Base-by-base conservation (phyloP, 2,888 invertebrate species). In the Dastarcus helophoroides region DNA sequence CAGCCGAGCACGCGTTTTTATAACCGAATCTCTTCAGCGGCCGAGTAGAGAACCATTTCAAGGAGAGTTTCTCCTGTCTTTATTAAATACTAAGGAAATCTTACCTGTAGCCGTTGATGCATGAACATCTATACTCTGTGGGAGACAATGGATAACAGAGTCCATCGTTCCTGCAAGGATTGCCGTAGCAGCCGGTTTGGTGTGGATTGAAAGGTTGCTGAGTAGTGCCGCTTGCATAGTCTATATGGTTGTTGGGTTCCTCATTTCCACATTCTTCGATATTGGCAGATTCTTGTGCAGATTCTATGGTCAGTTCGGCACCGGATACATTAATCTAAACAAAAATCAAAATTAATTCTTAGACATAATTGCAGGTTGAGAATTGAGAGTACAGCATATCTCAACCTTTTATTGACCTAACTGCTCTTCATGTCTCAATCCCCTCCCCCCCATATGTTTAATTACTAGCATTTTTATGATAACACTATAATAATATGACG, bases 221-320 rank as follows among this genome's bases (percentile, higher is more conserved):
- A 9, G 30, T 22, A 23, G 25, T 21, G 12, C 14, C 31, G 22
- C 31, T 24, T n/a, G 21, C 22, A 1, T 26, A 22, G 7, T 21
- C 21, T 14, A 34, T 30, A 14, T 48, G 40, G 26, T 46, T 41
- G 26, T 46, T 31, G 15, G 43, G 17, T 38, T 45, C 43, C 17
- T 52, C 44, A 32, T 46, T 51, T 21, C 65, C 67, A 58, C 88
- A 89, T 48, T 88, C 81, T 33, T 74, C 71, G 2, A 93, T 76
- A 54, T 90, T 88, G 0, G 80, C 79, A 0, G 86, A 80, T 48
- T 82, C 82, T 25, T 78, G 69, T 3, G 82, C 76, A 11, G 79
- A 74, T 39, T 74, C 67, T 30, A 89, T 65, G 47, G 84, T 75
- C 15, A 85, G 59, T 26, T 72, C 67, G 26, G 66, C 60, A 12